Conservation (phyloP, 30 jellyfish, hydroid and myxozoan genomes). For the Aurelia coerulea region DNA sequence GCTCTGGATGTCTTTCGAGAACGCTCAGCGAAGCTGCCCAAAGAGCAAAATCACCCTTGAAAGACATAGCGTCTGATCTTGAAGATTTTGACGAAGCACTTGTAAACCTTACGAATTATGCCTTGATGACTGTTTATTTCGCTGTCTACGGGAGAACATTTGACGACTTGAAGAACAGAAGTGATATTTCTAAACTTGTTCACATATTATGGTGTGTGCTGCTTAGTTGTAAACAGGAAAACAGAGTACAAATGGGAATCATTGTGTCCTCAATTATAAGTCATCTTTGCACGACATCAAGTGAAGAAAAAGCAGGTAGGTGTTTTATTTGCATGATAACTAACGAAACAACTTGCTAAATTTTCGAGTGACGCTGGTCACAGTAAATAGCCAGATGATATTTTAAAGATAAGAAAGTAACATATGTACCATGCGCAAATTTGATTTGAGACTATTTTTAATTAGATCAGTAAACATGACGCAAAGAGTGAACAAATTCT, state of each 20-base stretch:
- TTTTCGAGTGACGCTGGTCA: no score
- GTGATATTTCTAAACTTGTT: constrained; percentile 26
- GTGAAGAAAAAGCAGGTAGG: not conserved
- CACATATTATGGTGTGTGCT: constrained; percentile 59
- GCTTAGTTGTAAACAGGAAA: constrained; percentile 46
- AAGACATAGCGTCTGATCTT: constrained; percentile 61
- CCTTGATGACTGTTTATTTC: constrained; percentile 69
- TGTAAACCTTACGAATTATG: constrained; percentile 67
- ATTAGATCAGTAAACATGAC: no score
- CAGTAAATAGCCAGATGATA: no score
- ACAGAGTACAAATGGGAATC: constrained; percentile 43
- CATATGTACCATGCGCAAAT: no score
- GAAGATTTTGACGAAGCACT: constrained; percentile 69
- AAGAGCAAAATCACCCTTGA: constrained; percentile 81
- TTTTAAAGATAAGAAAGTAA: no score
- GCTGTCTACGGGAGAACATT: not conserved
- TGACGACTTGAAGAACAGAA: not conserved
- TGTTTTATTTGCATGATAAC: not conserved
- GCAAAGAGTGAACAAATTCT: no score
- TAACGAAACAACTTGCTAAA: no score
- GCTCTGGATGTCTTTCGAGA: constrained; percentile 83
- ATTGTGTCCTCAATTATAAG: constrained; percentile 27
- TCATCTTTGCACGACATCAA: constrained; percentile 15
- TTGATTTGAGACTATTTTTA: no score
- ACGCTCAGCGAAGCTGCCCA: constrained; percentile 78